These are phyloP conservation scores for Tachysurus fulvidraco DNA, from an alignment of 2,113 vertebrate genomes.

Conservation along the genomic window DNA sequence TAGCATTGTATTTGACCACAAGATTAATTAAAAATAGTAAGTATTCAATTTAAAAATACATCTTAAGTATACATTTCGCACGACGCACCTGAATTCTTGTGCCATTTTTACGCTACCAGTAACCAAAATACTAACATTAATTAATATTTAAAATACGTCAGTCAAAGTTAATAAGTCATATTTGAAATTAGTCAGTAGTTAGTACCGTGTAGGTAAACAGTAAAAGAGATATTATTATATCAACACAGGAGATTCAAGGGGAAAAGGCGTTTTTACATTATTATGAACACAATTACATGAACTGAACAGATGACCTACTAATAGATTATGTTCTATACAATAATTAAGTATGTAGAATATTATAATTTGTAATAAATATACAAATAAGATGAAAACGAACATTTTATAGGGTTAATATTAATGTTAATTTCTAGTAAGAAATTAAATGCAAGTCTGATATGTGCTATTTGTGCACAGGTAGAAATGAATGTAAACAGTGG, in stretches of 20 bases:
- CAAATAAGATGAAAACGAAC: neutral
- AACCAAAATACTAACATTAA: neutral
- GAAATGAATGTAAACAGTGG: neutral
- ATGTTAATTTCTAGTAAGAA: neutral
- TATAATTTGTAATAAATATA: neutral
- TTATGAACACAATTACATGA: no score
- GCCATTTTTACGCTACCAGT: neutral
- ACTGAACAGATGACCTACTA: neutral
- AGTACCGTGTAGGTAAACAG: no score
- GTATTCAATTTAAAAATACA: no score
- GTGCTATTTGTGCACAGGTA: neutral
- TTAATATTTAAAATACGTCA: neutral
- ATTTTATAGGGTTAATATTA: neutral
- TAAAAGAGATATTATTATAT: no score
- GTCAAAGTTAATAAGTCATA: no score
- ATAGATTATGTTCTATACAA: neutral
- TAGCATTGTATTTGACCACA: neutral
- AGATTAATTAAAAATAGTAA: no score
- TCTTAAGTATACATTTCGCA: neutral
- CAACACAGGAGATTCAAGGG: no score
- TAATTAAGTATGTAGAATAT: neutral
- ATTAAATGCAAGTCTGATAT: no score
- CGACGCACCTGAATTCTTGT: neutral
- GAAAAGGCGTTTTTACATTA: no score
- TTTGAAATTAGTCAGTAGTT: no score